Evolutionary conservation across 2,888 invertebrate species (phyloP), one percentile per base, ranked within the genome.

Genomic region (Ectemnius cavifrons): DNA sequence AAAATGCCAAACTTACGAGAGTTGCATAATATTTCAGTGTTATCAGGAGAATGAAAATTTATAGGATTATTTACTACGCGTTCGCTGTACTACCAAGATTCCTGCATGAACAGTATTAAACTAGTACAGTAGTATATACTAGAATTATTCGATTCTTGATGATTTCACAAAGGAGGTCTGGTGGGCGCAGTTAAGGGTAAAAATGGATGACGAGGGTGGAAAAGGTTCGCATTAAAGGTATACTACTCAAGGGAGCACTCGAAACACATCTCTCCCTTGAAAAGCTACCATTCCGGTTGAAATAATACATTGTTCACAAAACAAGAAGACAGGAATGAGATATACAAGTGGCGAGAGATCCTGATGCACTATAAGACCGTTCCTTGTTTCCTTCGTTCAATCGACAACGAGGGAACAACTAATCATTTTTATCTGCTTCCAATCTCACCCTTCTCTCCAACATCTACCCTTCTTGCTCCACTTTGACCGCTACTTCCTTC

Each of bases 251-350:
- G 62, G 60, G 52, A 71, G 28, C 52, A 62, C 60, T 78, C 27
- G 13, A 45, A 52, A 45, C 52, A 27, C 46, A 49, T 52, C 66
- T 67, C 27, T 57, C 66, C 56, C 58, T 49, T 46, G 60, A 59
- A 52, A 37, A 45, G 49, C 46, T 63, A 27, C 52, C 6, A n/a
- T 52, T 67, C 3, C 4, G n/a, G 14, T 14, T 37, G 14, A 73
- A 77, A 72, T 73, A 77, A 70, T 68, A 63, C 66, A 4, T 14
- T 63, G 59, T 63, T 67, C 61, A n/a, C 18, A 18, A 14, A 56
- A 47, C 46, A 47, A 66, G 37, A 13, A 23, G 49, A 4, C 45
- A 27, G 28, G 63, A n/a, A 23, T 8, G 8, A 49, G 14, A 56
- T 27, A 16, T n/a, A 14, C 20, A 61, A 52, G 47, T 18, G 45